These are phyloP conservation scores for Cerastis rubricosa DNA, from an alignment of 2,888 invertebrate species.

Conservation along the genomic window DNA sequence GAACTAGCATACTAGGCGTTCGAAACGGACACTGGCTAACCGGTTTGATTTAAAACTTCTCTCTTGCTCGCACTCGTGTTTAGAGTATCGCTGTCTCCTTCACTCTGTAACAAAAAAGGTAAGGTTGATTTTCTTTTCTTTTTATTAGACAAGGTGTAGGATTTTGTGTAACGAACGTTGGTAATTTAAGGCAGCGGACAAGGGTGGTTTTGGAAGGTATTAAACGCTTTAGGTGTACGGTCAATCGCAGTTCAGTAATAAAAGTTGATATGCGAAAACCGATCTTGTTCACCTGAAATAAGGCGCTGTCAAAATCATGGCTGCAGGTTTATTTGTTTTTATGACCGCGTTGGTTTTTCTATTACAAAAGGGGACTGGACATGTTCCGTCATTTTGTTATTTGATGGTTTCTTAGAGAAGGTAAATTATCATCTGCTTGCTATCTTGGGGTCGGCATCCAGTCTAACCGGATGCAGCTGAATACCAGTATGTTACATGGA, in stretches of 20 bases:
- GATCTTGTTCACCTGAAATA: neutral
- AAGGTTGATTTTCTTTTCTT: constrained; percentile 67
- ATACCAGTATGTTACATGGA: too few relatives aligned
- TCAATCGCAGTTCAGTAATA: neutral
- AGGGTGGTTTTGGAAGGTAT: constrained; percentile 37
- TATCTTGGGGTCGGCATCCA: too few relatives aligned
- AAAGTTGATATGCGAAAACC: constrained; percentile 18
- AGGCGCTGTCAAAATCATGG: neutral
- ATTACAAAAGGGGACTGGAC: constrained; percentile 17
- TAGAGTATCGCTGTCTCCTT: constrained; percentile 70
- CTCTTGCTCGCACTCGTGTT: constrained; percentile 72
- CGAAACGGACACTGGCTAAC: constrained; percentile 77
- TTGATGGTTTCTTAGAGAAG: neutral
- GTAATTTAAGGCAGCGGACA: constrained; percentile 54
- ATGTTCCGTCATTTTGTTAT: constrained; percentile 6
- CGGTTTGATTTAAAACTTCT: constrained; percentile 77
- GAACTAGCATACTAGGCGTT: constrained; percentile 84
- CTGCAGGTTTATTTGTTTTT: constrained; percentile 27
- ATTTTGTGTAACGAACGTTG: constrained; percentile 61
- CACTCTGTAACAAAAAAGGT: constrained; percentile 85
- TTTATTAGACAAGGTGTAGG: constrained; percentile 66
- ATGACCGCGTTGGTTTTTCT: constrained; percentile 13
- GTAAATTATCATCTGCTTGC: neutral
- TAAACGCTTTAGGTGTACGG: constrained; percentile 31
- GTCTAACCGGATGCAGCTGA: too few relatives aligned